phyloP scores from a whole-genome alignment of 2,888 invertebrate species.

The Nomada flava region DNA sequence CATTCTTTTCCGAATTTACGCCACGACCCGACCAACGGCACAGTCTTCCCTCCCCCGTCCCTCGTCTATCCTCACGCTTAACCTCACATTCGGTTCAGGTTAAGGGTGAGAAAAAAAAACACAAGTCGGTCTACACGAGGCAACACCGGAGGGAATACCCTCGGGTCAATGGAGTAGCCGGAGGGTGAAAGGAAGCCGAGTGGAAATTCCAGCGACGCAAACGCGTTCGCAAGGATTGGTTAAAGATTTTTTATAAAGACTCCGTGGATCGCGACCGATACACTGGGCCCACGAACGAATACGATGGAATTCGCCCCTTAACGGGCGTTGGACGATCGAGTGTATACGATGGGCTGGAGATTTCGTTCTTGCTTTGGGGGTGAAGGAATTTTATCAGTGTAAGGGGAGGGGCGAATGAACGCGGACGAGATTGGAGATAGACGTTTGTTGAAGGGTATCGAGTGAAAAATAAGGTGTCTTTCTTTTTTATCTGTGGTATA shows the following conservation, averaged over 20 bases:
- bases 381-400: background rate
- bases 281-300: conserved; percentile 11
- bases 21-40: conserved; percentile 55
- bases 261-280: conserved; percentile 45
- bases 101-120: conserved; percentile 76
- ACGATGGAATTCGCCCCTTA: background rate
- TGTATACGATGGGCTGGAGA: background rate
- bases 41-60: conserved; percentile 28
- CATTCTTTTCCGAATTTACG: conserved; percentile 61
- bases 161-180: conserved; percentile 68
- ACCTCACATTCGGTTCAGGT: conserved; percentile 68
- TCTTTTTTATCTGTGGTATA: no score
- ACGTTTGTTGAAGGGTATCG: background rate
- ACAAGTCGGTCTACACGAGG: conserved; percentile 74
- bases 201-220: conserved; percentile 75
- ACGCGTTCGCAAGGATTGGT: conserved; percentile 71
- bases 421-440: background rate
- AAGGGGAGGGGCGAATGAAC: background rate
- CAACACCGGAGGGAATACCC: conserved; percentile 68
- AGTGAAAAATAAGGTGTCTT: no score
- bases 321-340: background rate
- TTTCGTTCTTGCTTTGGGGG: background rate
- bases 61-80: conserved; percentile 66
- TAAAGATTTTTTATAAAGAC: conserved; percentile 72
- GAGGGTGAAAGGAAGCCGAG: conserved; percentile 73